Evolutionary conservation across 2,888 invertebrate species (phyloP).

Genomic region (Charanyca ferruginea): DNA sequence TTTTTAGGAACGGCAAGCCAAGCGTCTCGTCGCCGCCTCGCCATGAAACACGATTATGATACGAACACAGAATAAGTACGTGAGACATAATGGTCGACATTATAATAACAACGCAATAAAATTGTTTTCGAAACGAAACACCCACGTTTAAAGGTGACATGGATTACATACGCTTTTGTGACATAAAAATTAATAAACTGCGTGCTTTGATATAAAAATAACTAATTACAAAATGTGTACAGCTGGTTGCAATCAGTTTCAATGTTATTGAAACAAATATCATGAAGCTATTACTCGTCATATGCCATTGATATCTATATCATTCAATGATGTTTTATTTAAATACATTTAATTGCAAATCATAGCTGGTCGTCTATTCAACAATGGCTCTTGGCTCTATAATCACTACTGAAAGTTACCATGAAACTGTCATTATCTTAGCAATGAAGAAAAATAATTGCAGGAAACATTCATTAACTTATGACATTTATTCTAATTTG

Average conservation of each 20-base stretch:
- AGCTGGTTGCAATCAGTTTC: neutral
- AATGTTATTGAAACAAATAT: neutral
- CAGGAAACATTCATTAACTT: neutral
- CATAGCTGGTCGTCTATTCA: neutral
- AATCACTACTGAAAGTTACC: neutral
- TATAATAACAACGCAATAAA: conserved; percentile 50
- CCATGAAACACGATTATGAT: conserved; percentile 68
- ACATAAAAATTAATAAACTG: conserved; percentile 23
- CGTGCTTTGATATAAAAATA: conserved; percentile 12
- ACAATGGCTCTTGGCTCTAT: neutral
- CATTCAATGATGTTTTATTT: neutral
- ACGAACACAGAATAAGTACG: conserved; percentile 50
- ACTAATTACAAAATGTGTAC: conserved; percentile 10
- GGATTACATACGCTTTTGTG: conserved; percentile 23
- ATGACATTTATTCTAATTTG: neutral
- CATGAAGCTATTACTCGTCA: neutral
- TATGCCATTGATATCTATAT: neutral
- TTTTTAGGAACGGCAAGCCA: conserved; percentile 17
- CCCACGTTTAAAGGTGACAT: conserved; percentile 22
- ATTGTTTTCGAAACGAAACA: conserved; percentile 50
- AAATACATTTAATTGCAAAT: neutral
- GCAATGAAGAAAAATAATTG: neutral
- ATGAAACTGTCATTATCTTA: neutral
- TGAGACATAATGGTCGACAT: conserved; percentile 54
- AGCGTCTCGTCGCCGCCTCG: conserved; percentile 44